Evolutionary conservation across 2,888 invertebrate species (phyloP).

Genomic region (Hirtodrosophila trivittata): DNA sequence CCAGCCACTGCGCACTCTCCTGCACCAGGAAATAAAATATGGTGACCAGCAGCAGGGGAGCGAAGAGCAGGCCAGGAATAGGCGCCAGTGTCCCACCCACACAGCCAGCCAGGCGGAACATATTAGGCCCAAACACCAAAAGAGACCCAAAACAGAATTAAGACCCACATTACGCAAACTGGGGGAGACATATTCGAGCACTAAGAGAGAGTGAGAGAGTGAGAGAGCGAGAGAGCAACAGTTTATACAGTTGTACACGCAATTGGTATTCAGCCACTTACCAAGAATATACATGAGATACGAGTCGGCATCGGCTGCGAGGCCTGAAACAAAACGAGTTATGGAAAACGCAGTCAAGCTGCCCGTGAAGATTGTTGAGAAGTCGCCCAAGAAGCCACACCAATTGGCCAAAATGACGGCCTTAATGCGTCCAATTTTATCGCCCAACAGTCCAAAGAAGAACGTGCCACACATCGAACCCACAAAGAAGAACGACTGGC

Average conservation of each 20-base stretch:
- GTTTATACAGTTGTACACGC: not conserved
- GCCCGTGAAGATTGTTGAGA: constrained; percentile 84
- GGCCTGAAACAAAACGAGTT: constrained; percentile 85
- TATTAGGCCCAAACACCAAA: constrained; percentile 85
- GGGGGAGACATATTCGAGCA: constrained; percentile 86
- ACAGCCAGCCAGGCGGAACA: constrained; percentile 84
- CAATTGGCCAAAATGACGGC: constrained; percentile 85
- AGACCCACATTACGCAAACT: constrained; percentile 85
- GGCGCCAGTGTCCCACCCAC: constrained; percentile 84
- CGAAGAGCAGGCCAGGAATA: constrained; percentile 84
- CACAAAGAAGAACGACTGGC: constrained; percentile 86
- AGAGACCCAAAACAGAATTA: constrained; percentile 85
- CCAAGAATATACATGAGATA: constrained; percentile 86
- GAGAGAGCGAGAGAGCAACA: not conserved
- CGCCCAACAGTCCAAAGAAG: constrained; percentile 85
- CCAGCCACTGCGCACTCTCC: constrained; percentile 84
- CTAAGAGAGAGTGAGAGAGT: constrained; percentile 69
- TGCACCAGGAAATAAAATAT: constrained; percentile 85
- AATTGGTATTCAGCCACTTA: constrained; percentile 50
- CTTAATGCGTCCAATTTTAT: constrained; percentile 85
- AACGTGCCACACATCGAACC: constrained; percentile 86
- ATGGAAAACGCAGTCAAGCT: constrained; percentile 84
- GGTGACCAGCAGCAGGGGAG: constrained; percentile 84
- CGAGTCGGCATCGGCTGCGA: constrained; percentile 85
- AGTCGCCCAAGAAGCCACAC: constrained; percentile 85